Conservation (phyloP, 2,113 vertebrate genomes). For the Forbesichthys agassizii region DNA sequence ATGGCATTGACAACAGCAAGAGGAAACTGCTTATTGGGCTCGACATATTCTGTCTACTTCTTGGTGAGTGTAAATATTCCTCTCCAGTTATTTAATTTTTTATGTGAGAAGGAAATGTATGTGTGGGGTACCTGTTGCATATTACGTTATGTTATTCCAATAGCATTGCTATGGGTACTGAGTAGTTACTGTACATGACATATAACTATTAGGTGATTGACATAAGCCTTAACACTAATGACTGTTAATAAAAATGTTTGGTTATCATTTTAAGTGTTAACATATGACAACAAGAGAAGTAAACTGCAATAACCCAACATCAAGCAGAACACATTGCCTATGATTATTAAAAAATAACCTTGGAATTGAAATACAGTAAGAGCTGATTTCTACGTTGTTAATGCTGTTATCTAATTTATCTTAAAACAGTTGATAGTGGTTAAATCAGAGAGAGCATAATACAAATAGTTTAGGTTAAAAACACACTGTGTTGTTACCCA, state of each 20-base stretch:
- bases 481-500: neutral
- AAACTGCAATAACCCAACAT: conserved; percentile 45
- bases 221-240: conserved; percentile 23
- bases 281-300: conserved; percentile 32
- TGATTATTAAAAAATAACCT: neutral
- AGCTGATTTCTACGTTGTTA: neutral
- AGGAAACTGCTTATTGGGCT: conserved; percentile 87
- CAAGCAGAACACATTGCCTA: conserved; percentile 15
- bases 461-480: neutral
- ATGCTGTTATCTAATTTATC: neutral
- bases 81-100: neutral
- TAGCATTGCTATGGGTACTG: neutral
- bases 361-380: neutral
- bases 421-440: neutral
- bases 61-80: conserved; percentile 81
- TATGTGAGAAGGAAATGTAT: too few relatives aligned
- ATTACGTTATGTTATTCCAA: neutral
- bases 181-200: neutral
- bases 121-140: neutral
- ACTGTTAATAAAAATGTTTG: conserved; percentile 28
- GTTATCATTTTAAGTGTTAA: conserved; percentile 37
- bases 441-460: neutral
- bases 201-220: conserved; percentile 1
- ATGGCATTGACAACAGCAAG: conserved; percentile 81
- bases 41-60: conserved; percentile 91